Percentiles rank a stretch among this genome's conserved stretches.
phyloP scores from a whole-genome alignment of 2,888 invertebrate species.

The Polia nebulosa region DNA sequence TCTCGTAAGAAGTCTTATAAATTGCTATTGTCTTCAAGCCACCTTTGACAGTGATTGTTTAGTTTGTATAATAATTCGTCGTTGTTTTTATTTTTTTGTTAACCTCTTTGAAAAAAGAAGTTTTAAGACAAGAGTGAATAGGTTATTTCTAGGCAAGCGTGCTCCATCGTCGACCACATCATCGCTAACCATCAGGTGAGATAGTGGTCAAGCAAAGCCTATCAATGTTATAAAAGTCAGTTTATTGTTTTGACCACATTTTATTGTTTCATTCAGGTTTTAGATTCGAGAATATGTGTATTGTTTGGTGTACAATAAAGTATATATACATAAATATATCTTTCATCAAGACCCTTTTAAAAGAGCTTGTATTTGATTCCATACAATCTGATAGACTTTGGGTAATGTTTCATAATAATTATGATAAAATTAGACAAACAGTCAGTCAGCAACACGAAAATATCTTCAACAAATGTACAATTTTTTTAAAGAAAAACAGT shows the following conservation, averaged over 20 bases:
- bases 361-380: neutral
- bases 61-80: slow-evolving; percentile 13
- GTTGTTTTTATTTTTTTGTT: neutral
- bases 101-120: neutral
- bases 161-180: too few relatives aligned
- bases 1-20: neutral
- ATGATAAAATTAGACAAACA: neutral
- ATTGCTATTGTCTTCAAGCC: slow-evolving; percentile 6
- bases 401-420: neutral
- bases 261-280: neutral
- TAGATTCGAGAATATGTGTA: neutral
- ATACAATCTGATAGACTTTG: neutral
- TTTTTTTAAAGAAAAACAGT: slow-evolving; percentile 20
- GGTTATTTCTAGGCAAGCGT: too few relatives aligned
- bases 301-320: too few relatives aligned
- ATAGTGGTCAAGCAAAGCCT: too few relatives aligned
- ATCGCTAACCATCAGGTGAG: too few relatives aligned
- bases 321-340: too few relatives aligned
- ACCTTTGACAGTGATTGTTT: slow-evolving; percentile 16
- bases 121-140: too few relatives aligned
- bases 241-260: neutral
- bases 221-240: too few relatives aligned
- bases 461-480: neutral
- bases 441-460: slow-evolving; percentile 1
- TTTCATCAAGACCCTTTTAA: neutral